Conservation (phyloP, 2,797 vertebrate species). For the Falco cherrug region DNA sequence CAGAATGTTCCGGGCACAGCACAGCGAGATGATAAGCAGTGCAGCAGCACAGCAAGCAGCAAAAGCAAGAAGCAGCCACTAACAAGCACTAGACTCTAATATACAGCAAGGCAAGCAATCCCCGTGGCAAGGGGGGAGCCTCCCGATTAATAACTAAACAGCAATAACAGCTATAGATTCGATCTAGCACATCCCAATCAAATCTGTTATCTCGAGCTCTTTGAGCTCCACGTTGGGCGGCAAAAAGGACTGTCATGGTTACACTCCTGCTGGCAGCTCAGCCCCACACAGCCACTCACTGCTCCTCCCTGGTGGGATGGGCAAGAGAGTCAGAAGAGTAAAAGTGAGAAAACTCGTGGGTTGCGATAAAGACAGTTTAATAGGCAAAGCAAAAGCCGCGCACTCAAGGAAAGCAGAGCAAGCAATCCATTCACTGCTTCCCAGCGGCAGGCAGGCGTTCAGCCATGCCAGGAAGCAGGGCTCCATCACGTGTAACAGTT, state of each 20-base stretch:
- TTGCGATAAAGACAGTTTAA: background rate
- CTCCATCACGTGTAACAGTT: background rate
- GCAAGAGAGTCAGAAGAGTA: background rate
- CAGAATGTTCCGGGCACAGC: too few relatives aligned
- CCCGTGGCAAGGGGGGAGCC: too few relatives aligned
- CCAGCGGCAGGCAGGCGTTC: background rate
- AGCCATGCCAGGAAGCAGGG: background rate
- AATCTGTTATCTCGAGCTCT: too few relatives aligned
- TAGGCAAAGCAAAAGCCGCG: background rate
- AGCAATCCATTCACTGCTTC: background rate
- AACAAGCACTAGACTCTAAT: too few relatives aligned
- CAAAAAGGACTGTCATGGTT: background rate
- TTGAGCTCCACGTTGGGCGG: too few relatives aligned
- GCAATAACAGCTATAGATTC: too few relatives aligned
- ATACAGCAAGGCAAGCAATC: too few relatives aligned
- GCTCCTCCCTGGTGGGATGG: background rate
- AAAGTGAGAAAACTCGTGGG: background rate
- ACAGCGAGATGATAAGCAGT: too few relatives aligned
- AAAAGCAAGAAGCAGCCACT: too few relatives aligned
- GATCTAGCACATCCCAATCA: too few relatives aligned
- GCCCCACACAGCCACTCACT: background rate
- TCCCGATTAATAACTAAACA: too few relatives aligned
- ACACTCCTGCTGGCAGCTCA: background rate
- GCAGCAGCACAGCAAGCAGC: too few relatives aligned
- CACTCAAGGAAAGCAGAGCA: background rate